Evolutionary conservation across 2,113 vertebrate genomes (phyloP).

Genomic region (Asarcornis scutulata): DNA sequence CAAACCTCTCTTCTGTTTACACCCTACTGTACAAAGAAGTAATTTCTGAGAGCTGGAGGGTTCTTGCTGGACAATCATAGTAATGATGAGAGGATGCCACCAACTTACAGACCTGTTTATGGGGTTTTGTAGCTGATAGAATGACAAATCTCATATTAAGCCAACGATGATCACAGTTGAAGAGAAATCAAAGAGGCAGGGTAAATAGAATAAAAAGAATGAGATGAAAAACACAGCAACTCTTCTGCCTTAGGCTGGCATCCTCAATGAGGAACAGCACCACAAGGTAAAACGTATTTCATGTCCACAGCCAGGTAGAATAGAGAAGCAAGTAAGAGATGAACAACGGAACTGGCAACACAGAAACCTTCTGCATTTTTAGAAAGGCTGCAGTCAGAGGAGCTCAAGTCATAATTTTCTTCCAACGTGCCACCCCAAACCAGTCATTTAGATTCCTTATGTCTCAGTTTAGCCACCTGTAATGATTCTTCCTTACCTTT

Average conservation of each 20-base stretch:
- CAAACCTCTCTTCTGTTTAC: not conserved
- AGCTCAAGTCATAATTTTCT: not conserved
- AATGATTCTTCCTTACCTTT: not conserved
- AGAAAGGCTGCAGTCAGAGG: not conserved
- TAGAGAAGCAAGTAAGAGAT: not conserved
- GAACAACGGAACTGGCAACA: not conserved
- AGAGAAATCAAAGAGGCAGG: not conserved
- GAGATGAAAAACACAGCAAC: not conserved
- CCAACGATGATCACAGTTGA: not conserved
- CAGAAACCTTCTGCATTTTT: not conserved
- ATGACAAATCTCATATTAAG: not conserved
- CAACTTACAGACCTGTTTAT: not conserved
- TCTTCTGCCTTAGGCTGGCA: not conserved
- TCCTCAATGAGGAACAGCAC: not conserved
- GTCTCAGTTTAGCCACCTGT: not conserved
- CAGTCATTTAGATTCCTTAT: not conserved
- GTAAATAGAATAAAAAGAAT: not conserved
- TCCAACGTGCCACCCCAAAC: not conserved
- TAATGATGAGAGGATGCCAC: not conserved
- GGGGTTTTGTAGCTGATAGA: not conserved
- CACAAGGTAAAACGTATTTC: not conserved
- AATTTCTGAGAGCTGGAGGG: not conserved
- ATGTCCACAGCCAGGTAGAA: not conserved
- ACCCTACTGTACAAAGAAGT: not conserved
- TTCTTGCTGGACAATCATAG: not conserved